Percentiles rank a stretch among this genome's conserved stretches.
Evolutionary conservation across 2,797 vertebrate species (phyloP).

Genomic region (Tokudaia tokunoshimensis): DNA sequence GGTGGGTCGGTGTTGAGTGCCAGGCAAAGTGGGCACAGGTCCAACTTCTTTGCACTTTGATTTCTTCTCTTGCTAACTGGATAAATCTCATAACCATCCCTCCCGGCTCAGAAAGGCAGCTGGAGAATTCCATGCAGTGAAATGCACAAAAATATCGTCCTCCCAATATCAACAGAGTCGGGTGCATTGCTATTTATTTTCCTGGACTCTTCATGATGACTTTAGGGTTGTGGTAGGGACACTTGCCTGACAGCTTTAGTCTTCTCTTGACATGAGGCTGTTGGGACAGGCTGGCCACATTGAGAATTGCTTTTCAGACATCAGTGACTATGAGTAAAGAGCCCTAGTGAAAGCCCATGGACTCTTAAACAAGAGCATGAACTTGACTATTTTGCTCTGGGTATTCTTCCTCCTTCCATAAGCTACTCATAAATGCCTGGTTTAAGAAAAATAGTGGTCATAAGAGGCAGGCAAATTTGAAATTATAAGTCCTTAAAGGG

Average conservation of each 20-base stretch:
- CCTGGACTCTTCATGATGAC: neutral
- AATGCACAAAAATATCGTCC: neutral
- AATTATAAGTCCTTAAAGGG: neutral
- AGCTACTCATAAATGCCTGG: neutral
- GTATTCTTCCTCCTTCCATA: neutral
- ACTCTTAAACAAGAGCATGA: neutral
- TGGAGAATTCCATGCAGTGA: slow-evolving; percentile 21
- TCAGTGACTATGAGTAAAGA: neutral
- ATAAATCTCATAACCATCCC: neutral
- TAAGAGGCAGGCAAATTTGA: slow-evolving; percentile 34
- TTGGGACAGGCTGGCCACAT: neutral
- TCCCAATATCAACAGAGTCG: neutral
- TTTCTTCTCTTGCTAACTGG: slow-evolving; percentile 46
- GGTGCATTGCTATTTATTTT: neutral
- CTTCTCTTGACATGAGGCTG: neutral
- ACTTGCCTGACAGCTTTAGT: neutral
- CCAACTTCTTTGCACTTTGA: slow-evolving; percentile 35
- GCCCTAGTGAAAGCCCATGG: neutral
- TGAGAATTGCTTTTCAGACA: neutral
- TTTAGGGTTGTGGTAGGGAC: neutral
- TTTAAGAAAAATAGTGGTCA: neutral
- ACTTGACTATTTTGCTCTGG: neutral
- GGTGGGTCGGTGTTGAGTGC: neutral
- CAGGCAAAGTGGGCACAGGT: neutral
- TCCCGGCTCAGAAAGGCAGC: neutral